Conservation (phyloP, 2,888 invertebrate species). For the Lasioglossum morio region DNA sequence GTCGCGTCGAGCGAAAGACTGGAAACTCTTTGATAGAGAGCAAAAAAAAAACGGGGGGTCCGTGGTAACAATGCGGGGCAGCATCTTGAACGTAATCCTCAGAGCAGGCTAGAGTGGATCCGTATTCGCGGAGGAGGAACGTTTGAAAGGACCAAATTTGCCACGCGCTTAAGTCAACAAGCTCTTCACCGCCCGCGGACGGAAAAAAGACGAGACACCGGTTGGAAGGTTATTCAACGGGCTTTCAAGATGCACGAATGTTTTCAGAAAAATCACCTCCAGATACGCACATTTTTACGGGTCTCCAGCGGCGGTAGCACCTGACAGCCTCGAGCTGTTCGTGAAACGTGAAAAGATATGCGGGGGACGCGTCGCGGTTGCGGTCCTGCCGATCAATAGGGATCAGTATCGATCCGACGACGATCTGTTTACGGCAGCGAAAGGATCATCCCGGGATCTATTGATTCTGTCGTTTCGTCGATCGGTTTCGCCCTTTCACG, state of each 20-base stretch:
- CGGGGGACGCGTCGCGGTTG: slow-evolving; percentile 57
- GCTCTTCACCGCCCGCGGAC: slow-evolving; percentile 63
- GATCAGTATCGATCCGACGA: slow-evolving; percentile 77
- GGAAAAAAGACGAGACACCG: slow-evolving; percentile 23
- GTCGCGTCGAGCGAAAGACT: not conserved
- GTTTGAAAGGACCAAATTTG: slow-evolving; percentile 81
- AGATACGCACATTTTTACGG: slow-evolving; percentile 65
- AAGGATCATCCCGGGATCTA: slow-evolving; percentile 58
- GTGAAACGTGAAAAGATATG: slow-evolving; percentile 70
- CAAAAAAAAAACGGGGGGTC: not conserved
- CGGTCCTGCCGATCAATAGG: slow-evolving; percentile 76
- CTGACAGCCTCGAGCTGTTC: slow-evolving; percentile 79
- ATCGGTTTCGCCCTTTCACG: slow-evolving; percentile 33
- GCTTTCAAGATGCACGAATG: slow-evolving; percentile 70
- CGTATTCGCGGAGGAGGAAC: slow-evolving; percentile 54
- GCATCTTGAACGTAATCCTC: slow-evolving; percentile 52
- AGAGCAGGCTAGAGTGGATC: slow-evolving; percentile 28
- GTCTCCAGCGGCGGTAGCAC: slow-evolving; percentile 73
- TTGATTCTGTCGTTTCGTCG: slow-evolving; percentile 44
- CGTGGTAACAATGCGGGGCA: slow-evolving; percentile 54
- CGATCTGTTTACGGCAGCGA: slow-evolving; percentile 54
- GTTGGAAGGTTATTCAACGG: slow-evolving; percentile 60
- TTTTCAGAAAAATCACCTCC: slow-evolving; percentile 76
- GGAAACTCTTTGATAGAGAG: not conserved
- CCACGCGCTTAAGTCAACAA: slow-evolving; percentile 84